Evolutionary conservation across 2,888 invertebrate species (phyloP), one percentile per base, ranked within the genome.

Genomic region (Synergus japonicus): DNA sequence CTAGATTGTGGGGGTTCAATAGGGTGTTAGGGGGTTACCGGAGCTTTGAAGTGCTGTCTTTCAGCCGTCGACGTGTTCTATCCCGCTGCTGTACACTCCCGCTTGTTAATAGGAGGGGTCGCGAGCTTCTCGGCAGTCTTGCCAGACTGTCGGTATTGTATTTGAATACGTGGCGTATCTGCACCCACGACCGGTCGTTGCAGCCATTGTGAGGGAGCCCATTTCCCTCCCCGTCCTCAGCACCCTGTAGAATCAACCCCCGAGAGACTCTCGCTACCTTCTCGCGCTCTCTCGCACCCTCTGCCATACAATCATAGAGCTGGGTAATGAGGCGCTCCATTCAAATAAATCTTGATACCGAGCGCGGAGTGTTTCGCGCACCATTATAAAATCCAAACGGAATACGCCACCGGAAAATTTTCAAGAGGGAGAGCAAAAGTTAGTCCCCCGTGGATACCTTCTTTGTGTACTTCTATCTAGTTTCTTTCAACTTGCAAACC

Each of bases 341-440:
- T 91, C 91, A 89, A 89, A 91, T 91, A 91, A 91, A 91, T 91
- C 91, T 91, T 90, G 90, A 91, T 91, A 91, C 88, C 87, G 85
- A 66, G 78, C 83, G 84, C 83, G 84, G 88, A 87, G 88, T 90
- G 89, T 90, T 91, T 90, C 88, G 87, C 88, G 86, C 86, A 86
- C 88, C 88, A 89, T 90, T 90, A 89, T 89, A 87, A 87, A 85
- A 87, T 86, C 86, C 83, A 73, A 73, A 73, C 69, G 15, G 69
- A 69, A 69, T 69, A 49, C 49, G 79, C 18, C 29, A 76, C 77
- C 69, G 79, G 76, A 73, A 73, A 73, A 66, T 85, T 83, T 85
- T 85, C 82, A 81, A 65, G 78, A 79, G 67, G 69, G 76, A 81
- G 80, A 73, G 80, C 77, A n/a, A 54, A 73, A 73, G 73, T 73